Base-by-base conservation (phyloP, 2,888 invertebrate species). In the Lepidocyrtinus sp. region DNA sequence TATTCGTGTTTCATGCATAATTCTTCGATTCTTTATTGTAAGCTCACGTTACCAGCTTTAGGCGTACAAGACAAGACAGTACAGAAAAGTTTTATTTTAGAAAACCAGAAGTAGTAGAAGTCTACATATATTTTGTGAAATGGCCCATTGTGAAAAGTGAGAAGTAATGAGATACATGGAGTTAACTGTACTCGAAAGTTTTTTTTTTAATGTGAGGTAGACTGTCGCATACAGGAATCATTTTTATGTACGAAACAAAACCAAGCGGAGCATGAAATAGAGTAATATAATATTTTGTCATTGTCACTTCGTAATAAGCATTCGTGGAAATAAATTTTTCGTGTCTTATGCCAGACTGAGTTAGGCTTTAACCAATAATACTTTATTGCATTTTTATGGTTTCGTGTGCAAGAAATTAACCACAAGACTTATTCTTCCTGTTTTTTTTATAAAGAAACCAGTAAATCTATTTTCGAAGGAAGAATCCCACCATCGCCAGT, bases 161-260 rank as follows among this genome's bases (percentile, higher is more conserved):
- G n/a, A n/a, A n/a, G n/a, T n/a, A n/a, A n/a, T n/a, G n/a, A n/a
- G n/a, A n/a, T n/a, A n/a, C n/a, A n/a, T n/a, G n/a, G n/a, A n/a
- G n/a, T n/a, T n/a, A n/a, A n/a, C n/a, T n/a, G 27, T 25, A 17
- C 21, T 17, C 1, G 26, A 63, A 63, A 25, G 25, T 26, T 63
- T 25, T 63, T 63, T 3, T 9, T 15, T 21, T 2, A 0, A 9
- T n/a, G 24, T n/a, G 12, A 62, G 19, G 12, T n/a, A n/a, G 1
- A 17, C 63, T 24, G 17, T 12, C 0, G 17, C 0, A 5, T 46
- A 69, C 21, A 55, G 59, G 59, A 69, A 17, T 17, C 17, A 68
- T 50, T 25, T 67, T 69, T 69, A 69, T 21, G 55, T 26, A 26
- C 59, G 69, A 69, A 69, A 69, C 69, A 55, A 55, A 55, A n/a